These are phyloP conservation scores for Drosophila kurseongensis DNA, from an alignment of 1,140 invertebrate species.

Conservation along the genomic window DNA sequence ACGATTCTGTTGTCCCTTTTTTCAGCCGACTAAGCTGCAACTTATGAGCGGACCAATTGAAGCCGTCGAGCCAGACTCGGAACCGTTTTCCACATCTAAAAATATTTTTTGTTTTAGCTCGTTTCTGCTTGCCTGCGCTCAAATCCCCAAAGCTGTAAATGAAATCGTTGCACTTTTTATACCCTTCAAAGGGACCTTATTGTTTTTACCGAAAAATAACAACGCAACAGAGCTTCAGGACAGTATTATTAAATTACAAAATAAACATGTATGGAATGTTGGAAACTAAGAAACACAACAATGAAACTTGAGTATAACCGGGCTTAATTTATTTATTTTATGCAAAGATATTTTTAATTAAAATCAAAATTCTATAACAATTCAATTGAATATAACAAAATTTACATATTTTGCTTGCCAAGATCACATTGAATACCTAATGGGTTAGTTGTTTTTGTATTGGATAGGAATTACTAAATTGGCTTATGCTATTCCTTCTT, in stretches of 20 bases:
- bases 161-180: conserved; percentile 26
- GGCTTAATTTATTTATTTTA: no score
- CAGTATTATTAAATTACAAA: background rate
- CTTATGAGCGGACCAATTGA: conserved; percentile 50
- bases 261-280: background rate
- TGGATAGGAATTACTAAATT: background rate
- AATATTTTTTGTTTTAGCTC: conserved; percentile 35
- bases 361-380: background rate
- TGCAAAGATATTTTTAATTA: no score
- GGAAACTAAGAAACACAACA: background rate
- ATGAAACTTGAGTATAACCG: no score
- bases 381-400: background rate
- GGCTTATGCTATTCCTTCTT: no score
- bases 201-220: background rate
- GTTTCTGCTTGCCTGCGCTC: conserved; percentile 21
- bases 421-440: no score
- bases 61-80: conserved; percentile 16
- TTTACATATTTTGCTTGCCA: no score
- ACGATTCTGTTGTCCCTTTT: background rate
- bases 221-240: background rate
- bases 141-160: conserved; percentile 42
- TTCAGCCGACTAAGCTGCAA: conserved; percentile 34
- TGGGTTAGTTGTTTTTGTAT: no score
- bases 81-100: conserved; percentile 30
- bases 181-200: conserved; percentile 9